phyloP scores from a whole-genome alignment of 2,113 vertebrate genomes.

The Atrichornis clamosus region DNA sequence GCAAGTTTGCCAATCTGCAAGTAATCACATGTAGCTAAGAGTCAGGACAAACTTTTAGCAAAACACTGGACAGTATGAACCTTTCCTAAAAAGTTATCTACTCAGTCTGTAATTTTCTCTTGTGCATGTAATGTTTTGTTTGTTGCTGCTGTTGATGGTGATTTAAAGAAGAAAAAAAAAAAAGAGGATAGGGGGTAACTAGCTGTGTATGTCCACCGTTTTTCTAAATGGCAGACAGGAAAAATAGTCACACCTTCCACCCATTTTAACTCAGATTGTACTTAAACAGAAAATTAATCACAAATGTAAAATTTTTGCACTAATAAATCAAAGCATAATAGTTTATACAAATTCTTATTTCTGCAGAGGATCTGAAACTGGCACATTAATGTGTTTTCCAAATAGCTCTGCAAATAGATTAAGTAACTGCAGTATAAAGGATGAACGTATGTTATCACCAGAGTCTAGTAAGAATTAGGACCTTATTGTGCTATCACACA shows the following conservation, averaged over 20 bases:
- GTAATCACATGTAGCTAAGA: neutral
- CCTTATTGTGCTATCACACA: neutral
- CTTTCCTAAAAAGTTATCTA: neutral
- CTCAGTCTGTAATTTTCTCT: neutral
- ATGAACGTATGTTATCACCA: neutral
- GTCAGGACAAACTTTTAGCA: neutral
- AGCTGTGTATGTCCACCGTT: neutral
- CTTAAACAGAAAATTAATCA: neutral
- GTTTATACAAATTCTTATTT: neutral
- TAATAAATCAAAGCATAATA: neutral
- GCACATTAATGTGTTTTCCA: neutral
- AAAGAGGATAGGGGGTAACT: neutral
- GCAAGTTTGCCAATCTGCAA: neutral
- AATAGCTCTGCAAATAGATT: neutral
- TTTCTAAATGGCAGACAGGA: neutral
- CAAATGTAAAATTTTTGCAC: conserved; percentile 20
- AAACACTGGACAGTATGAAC: neutral
- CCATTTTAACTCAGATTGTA: neutral
- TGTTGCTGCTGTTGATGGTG: neutral
- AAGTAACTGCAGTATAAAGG: neutral
- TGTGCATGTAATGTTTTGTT: neutral
- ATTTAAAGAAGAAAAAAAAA: neutral
- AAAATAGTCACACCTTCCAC: neutral
- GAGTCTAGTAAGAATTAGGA: neutral
- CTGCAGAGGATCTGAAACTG: neutral